Evolutionary conservation across 1,140 invertebrate species (phyloP).

Genomic region (Heliconius melpomene): DNA sequence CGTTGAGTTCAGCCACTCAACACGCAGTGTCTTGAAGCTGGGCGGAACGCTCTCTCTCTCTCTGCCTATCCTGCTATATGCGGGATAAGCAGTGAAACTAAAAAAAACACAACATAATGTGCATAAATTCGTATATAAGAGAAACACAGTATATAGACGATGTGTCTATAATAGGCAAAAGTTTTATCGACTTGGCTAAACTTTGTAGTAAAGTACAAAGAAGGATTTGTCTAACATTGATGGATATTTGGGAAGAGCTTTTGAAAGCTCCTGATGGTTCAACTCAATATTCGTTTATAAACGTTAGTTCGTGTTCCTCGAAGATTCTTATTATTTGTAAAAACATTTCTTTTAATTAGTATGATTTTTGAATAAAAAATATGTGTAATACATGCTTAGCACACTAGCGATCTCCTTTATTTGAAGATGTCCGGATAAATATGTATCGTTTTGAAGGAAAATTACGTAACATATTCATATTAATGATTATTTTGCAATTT

Average conservation of each 20-base stretch:
- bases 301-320: background rate
- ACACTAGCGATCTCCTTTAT: no score
- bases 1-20: no score
- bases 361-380: no score
- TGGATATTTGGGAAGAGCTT: conserved; percentile 20
- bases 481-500: no score
- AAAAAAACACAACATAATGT: background rate
- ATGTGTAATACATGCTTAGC: no score
- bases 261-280: conserved; percentile 1
- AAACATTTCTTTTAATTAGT: background rate
- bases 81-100: no score
- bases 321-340: background rate
- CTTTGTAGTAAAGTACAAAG: conserved; percentile 21
- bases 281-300: background rate
- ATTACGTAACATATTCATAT: no score
- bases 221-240: conserved; percentile 28
- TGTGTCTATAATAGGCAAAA: conserved; percentile 17
- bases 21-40: no score
- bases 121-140: background rate
- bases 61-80: no score
- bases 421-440: no score
- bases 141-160: background rate
- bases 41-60: no score
- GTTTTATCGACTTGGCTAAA: conserved; percentile 23
- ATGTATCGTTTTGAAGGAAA: no score